Conservation (phyloP, 2,888 invertebrate species). For the Parnassius apollo region DNA sequence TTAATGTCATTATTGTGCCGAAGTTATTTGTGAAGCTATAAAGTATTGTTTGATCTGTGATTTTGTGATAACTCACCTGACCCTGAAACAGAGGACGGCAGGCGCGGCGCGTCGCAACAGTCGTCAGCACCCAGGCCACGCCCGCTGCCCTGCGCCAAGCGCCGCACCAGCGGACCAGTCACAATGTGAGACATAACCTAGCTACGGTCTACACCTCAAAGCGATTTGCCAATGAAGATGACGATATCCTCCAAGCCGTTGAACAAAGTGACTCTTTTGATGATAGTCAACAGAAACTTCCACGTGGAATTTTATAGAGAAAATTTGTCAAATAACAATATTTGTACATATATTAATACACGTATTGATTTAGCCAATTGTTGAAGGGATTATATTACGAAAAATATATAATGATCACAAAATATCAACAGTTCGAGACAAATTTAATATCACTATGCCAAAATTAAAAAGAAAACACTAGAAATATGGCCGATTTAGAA, state of each 20-base stretch:
- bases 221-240: conserved; percentile 54
- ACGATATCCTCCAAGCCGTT: conserved; percentile 8
- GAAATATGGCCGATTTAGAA: not conserved
- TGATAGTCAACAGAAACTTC: conserved; percentile 2
- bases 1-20: too few relatives aligned
- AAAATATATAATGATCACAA: not conserved
- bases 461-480: too few relatives aligned
- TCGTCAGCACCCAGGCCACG: conserved; percentile 78
- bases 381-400: not conserved
- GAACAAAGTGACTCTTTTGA: conserved; percentile 2
- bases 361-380: conserved; percentile 1
- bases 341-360: not conserved
- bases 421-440: not conserved
- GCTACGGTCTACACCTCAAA: conserved; percentile 62
- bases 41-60: conserved; percentile 19
- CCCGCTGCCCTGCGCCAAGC: conserved; percentile 79
- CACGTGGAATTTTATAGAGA: not conserved
- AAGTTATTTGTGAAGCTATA: too few relatives aligned
- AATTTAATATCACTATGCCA: too few relatives aligned
- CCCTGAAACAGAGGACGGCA: conserved; percentile 74
- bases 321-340: not conserved
- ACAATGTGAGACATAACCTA: conserved; percentile 79
- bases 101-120: conserved; percentile 78
- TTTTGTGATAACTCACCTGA: conserved; percentile 57
- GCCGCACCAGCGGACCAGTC: conserved; percentile 81